These are phyloP conservation scores for Suricata suricatta DNA, from an alignment of 2,113 vertebrate genomes.

Conservation along the genomic window DNA sequence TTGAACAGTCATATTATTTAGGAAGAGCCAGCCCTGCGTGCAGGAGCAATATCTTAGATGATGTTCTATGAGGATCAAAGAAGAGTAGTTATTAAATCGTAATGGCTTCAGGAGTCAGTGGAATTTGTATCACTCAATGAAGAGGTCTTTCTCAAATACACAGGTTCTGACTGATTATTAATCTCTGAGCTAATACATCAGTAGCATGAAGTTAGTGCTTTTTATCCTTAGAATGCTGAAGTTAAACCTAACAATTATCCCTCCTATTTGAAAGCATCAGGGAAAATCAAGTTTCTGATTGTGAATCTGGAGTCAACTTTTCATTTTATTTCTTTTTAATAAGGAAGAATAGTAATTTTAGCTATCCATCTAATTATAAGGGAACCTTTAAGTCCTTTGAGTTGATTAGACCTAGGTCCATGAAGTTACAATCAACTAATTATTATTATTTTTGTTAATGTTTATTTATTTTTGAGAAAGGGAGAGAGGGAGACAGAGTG, in stretches of 20 bases:
- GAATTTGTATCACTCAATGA: neutral
- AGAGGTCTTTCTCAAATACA: neutral
- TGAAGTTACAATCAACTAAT: neutral
- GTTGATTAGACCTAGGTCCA: neutral
- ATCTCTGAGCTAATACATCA: neutral
- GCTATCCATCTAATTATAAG: neutral
- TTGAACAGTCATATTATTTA: neutral
- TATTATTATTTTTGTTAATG: neutral
- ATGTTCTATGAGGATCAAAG: neutral
- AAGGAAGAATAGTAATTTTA: neutral
- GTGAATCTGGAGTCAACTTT: neutral
- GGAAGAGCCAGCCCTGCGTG: neutral
- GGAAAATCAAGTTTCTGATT: neutral
- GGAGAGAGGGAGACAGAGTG: neutral
- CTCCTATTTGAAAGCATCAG: neutral
- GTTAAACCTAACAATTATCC: neutral
- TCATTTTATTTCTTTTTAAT: neutral
- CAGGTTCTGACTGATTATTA: neutral
- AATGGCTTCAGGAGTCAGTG: neutral
- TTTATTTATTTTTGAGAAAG: neutral
- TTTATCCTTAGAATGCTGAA: neutral
- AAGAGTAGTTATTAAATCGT: neutral
- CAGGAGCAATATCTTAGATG: neutral
- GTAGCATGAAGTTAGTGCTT: neutral
- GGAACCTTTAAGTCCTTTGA: neutral